phyloP scores from a whole-genome alignment of 2,113 vertebrate genomes.

The Colinus virginianus region DNA sequence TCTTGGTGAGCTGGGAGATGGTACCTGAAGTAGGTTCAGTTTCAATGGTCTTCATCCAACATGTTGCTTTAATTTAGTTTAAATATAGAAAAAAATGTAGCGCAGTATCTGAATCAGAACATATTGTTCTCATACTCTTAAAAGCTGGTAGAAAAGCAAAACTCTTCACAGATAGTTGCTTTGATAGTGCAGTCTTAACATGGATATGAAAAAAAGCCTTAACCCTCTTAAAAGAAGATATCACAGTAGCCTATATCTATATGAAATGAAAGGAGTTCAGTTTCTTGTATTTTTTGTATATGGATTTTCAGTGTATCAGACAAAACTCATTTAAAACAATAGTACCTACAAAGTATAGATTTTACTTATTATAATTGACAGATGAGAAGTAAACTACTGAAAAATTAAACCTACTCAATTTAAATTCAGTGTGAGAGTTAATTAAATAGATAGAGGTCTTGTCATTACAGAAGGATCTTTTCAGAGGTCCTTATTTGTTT shows the following conservation, averaged over 20 bases:
- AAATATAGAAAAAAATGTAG: background rate
- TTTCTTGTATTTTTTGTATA: background rate
- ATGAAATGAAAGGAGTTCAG: background rate
- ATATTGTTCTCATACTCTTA: background rate
- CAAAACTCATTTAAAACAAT: background rate
- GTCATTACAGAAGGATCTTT: background rate
- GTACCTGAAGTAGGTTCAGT: background rate
- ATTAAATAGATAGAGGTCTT: background rate
- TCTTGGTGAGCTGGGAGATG: background rate
- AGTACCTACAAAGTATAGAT: background rate
- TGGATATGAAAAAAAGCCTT: background rate
- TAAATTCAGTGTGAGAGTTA: background rate
- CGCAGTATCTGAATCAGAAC: background rate
- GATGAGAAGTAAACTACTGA: background rate
- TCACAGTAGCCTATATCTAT: background rate
- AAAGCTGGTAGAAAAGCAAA: background rate
- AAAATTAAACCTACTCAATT: background rate
- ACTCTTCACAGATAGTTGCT: background rate
- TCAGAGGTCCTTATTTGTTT: background rate
- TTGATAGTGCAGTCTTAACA: background rate
- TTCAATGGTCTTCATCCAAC: background rate
- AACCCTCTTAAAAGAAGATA: background rate
- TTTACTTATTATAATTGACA: background rate
- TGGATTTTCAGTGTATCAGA: background rate
- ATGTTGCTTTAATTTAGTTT: background rate